phyloP scores from a whole-genome alignment of 2,113 vertebrate species.

The Anolis sagrei region DNA sequence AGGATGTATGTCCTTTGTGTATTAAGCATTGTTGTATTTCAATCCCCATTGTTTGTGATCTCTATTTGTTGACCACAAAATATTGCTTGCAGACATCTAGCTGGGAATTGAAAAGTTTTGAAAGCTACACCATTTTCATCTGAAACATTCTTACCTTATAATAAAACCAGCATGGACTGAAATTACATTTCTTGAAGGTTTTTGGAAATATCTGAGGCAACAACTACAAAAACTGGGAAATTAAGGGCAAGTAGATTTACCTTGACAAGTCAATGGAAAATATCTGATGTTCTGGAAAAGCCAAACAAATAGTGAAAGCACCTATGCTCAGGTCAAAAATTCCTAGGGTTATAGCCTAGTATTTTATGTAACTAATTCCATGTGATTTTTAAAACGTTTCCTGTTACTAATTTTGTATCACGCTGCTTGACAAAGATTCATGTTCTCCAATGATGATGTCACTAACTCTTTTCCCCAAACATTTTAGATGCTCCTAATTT shows the following conservation, averaged over 20 bases:
- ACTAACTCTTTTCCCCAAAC: too few species aligned
- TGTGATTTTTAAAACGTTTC: too few species aligned
- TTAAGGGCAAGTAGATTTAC: background rate
- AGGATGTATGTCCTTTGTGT: background rate
- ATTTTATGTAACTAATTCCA: too few species aligned
- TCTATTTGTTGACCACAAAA: background rate
- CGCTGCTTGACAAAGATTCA: too few species aligned
- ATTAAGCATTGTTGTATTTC: constrained; percentile 7
- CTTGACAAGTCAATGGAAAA: too few species aligned
- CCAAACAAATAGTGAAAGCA: too few species aligned
- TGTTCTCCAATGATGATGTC: too few species aligned
- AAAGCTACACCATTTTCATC: background rate
- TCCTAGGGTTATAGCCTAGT: too few species aligned
- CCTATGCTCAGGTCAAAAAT: too few species aligned
- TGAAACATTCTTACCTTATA: constrained; percentile 5
- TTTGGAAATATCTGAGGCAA: constrained; percentile 28
- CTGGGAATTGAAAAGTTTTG: constrained; percentile 20
- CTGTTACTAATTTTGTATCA: too few species aligned
- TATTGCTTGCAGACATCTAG: background rate
- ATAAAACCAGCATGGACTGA: constrained; percentile 8
- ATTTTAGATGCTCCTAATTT: too few species aligned
- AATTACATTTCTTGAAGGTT: background rate
- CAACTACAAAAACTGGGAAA: constrained; percentile 39
- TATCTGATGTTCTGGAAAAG: too few species aligned
- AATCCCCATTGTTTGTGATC: background rate